Conservation (phyloP, 2,113 vertebrate species). For the Rousettus leschenaultii region DNA sequence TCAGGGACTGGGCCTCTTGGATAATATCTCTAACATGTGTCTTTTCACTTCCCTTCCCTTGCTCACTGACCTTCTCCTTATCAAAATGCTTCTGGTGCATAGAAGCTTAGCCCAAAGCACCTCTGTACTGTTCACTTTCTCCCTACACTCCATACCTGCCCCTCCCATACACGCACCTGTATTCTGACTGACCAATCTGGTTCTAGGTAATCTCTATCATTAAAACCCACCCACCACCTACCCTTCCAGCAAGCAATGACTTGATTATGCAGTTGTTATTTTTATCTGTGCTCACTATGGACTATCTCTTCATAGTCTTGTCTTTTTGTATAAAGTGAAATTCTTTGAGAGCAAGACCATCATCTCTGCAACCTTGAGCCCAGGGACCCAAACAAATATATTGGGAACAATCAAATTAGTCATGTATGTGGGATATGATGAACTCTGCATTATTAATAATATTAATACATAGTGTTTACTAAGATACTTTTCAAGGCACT, state of each 20-base stretch:
- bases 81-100: background rate
- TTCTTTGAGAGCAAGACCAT: background rate
- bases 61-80: background rate
- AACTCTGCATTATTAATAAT: background rate
- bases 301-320: background rate
- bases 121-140: background rate
- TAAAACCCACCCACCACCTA: background rate
- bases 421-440: background rate
- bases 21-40: background rate
- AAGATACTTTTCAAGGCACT: background rate
- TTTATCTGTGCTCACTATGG: background rate
- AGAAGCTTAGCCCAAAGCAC: background rate
- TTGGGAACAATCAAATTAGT: background rate
- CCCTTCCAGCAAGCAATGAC: background rate
- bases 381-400: background rate
- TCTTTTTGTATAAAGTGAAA: background rate
- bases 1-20: background rate
- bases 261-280: background rate
- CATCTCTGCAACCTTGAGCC: background rate
- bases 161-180: background rate
- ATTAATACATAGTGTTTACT: background rate
- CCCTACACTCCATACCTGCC: too few species aligned
- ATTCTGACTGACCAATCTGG: background rate
- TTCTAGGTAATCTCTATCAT: background rate
- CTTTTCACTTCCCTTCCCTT: background rate